Conservation (phyloP, 1,140 invertebrate species). For the Rhynchophorus ferrugineus region DNA sequence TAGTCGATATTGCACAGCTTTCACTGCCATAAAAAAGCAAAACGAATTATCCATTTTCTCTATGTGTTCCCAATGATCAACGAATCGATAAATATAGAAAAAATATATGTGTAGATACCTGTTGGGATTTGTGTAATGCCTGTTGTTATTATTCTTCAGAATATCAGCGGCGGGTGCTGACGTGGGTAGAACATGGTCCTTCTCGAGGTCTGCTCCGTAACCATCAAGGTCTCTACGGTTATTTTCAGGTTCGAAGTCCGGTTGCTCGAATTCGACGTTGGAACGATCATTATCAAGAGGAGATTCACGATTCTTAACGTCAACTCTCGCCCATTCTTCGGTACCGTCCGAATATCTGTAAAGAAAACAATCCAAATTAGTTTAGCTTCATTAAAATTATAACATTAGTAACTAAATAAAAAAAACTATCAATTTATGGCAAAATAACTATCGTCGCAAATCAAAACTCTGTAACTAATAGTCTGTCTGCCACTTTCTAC, state of each 20-base stretch:
- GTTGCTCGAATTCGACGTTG: constrained; percentile 27
- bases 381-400: too few species aligned
- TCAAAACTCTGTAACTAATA: too few species aligned
- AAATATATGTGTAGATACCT: too few species aligned
- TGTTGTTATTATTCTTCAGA: constrained; percentile 61
- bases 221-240: constrained; percentile 35
- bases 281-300: constrained; percentile 16
- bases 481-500: too few species aligned
- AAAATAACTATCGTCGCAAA: too few species aligned
- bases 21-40: too few species aligned
- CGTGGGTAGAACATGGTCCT: constrained; percentile 59
- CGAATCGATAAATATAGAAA: too few species aligned
- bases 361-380: constrained; percentile 14
- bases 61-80: too few species aligned
- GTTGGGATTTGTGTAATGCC: constrained; percentile 59
- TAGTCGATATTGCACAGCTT: too few species aligned
- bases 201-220: constrained; percentile 57
- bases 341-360: constrained; percentile 40
- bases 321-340: constrained; percentile 37
- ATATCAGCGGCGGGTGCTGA: constrained; percentile 64
- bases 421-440: too few species aligned
- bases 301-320: constrained; percentile 31
- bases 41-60: too few species aligned
- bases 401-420: too few species aligned
- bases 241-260: constrained; percentile 27